Base-by-base conservation (phyloP, 2,888 invertebrate species). In the Ceraclea dissimilis region DNA sequence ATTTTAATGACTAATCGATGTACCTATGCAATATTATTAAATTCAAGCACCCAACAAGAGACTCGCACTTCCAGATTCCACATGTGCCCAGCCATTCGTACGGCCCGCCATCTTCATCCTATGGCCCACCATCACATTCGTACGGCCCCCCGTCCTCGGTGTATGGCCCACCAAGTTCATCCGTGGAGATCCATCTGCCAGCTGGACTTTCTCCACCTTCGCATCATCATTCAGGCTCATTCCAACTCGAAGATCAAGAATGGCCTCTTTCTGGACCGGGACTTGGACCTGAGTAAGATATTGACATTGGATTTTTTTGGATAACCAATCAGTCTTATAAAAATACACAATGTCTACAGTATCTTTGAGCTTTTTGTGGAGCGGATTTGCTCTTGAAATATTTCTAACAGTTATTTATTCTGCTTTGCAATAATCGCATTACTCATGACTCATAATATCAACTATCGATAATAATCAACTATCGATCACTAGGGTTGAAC, bases 211-310 rank as follows among this genome's bases (percentile, higher is more conserved):
- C 70, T 59, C 62, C 69, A 49, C 56, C 61, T 16, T 51, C 60
- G 16, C 49, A 52, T 2, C 34, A 16, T n/a, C 56, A 26, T 8
- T 19, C 49, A 5, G 17, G 48, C 1, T 51, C 56, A 1, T 72
- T 73, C 56, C 76, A 79, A 22, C 39, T 8, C 13, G 74, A 79
- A 60, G 76, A 78, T 54, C 73, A 72, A 39, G 80, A 79, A 60
- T 83, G 81, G 79, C 79, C 79, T 62, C 74, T 78, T 6, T 82
- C 82, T 2, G 83, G 83, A 2, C 83, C 82, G 6, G 83, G 83
- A 16, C 70, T 83, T 62, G 83, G 83, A 44, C 79, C 78, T 64
- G 83, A 83, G 83, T 83, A 66, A 77, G 81, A 75, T 57, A 34
- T 26, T 6, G n/a, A n/a, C n/a, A n/a, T n/a, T n/a, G n/a, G n/a